These are phyloP conservation scores for Bergia sp. DNA, from an alignment of 92 coral and sea anemone species.

Conservation along the genomic window DNA sequence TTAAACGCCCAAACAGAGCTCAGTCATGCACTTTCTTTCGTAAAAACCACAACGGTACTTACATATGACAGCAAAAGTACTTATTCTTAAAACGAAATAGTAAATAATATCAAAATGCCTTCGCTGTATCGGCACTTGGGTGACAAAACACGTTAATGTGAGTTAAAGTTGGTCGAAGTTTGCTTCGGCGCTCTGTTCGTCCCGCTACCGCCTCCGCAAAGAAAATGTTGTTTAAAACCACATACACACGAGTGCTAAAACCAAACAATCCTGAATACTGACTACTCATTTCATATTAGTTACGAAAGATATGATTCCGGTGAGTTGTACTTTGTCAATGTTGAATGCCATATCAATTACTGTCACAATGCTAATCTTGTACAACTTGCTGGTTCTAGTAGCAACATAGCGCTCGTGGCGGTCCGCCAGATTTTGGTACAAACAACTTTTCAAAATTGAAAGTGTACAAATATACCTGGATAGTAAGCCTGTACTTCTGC, in stretches of 20 bases:
- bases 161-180: not conserved
- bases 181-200: not conserved
- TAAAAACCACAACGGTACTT: not conserved
- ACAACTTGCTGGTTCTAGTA: not conserved
- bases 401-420: not conserved
- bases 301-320: not conserved
- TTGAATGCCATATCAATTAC: slow-evolving; percentile 25
- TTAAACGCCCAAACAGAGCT: slow-evolving; percentile 22
- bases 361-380: slow-evolving; percentile 6
- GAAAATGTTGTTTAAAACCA: not conserved
- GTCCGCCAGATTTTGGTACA: not conserved
- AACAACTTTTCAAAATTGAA: slow-evolving; percentile 2
- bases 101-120: not conserved
- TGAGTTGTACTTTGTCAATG: not conserved
- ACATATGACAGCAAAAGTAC: not conserved
- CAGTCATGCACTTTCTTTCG: not conserved
- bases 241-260: not conserved
- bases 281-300: slow-evolving; percentile 1
- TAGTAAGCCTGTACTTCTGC: not conserved
- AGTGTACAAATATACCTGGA: not conserved
- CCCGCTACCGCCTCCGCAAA: not conserved
- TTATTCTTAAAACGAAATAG: not conserved
- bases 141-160: not conserved
- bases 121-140: no score
- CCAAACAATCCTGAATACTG: not conserved